A percentile compares a stretch with the other conserved stretches of the same genome.
These are phyloP conservation scores for Pseudopleuronectes americanus DNA, from an alignment of 2,797 vertebrate species.

Conservation along the genomic window DNA sequence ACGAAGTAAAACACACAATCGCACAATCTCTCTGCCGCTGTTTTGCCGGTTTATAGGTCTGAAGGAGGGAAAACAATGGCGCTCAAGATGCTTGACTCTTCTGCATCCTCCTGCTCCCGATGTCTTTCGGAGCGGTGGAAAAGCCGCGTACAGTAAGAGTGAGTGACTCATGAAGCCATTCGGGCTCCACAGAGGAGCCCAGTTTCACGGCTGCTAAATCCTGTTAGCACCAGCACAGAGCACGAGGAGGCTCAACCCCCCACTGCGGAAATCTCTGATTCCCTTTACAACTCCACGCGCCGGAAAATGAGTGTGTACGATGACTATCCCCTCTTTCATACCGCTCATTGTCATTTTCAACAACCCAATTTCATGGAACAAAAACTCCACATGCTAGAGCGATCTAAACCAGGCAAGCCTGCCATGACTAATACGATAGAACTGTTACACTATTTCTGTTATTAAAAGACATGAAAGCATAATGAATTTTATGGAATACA, in stretches of 20 bases:
- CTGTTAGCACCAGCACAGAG: conserved; percentile 75
- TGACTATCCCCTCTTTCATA: conserved; percentile 49
- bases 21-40: conserved; percentile 2
- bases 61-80: conserved; percentile 51
- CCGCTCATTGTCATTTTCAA: conserved; percentile 48
- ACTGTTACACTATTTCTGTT: conserved; percentile 24
- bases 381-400: conserved; percentile 41
- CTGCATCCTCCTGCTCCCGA: conserved; percentile 5
- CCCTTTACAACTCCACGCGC: conserved; percentile 55
- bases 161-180: conserved; percentile 69
- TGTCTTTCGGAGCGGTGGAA: conserved; percentile 20
- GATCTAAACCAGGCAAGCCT: conserved; percentile 34
- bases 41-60: conserved; percentile 47
- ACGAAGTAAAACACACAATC: conserved; percentile 41
- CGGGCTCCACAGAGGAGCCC: conserved; percentile 67
- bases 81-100: conserved; percentile 50
- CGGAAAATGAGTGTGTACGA: conserved; percentile 48
- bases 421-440: conserved; percentile 17
- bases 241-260: conserved; percentile 71
- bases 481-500: conserved; percentile 9
- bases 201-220: conserved; percentile 80
- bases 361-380: conserved; percentile 66
- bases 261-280: conserved; percentile 67
- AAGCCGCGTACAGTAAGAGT: conserved; percentile 39
- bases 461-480: conserved; percentile 8